Conservation (phyloP, 2,888 invertebrate species). For the Adela reaumurella region DNA sequence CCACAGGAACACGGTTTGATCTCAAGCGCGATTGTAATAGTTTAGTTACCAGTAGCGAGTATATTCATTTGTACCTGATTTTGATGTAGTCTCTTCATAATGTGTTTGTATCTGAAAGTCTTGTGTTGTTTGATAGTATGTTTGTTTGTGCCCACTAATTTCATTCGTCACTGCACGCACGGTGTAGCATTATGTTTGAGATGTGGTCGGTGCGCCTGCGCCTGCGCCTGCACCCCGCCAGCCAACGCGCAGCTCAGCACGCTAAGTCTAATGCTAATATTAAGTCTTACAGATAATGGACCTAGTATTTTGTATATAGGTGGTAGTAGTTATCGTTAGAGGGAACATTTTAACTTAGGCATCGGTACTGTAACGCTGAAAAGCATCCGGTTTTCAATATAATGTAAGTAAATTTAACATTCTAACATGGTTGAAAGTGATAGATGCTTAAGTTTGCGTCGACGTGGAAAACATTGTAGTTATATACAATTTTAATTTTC, state of each 20-base stretch:
- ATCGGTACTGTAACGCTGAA: slow-evolving; percentile 17
- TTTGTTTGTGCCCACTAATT: slow-evolving; percentile 29
- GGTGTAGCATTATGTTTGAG: no score
- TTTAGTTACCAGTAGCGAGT: slow-evolving; percentile 19
- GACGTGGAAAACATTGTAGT: slow-evolving; percentile 27
- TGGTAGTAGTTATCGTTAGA: background rate
- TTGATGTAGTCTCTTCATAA: slow-evolving; percentile 24
- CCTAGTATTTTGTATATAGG: slow-evolving; percentile 13
- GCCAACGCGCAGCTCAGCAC: no score
- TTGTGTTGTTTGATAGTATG: slow-evolving; percentile 39
- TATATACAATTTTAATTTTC: slow-evolving; percentile 53
- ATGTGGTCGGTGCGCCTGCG: no score
- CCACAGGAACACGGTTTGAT: background rate
- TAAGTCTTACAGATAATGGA: background rate
- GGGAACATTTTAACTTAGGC: slow-evolving; percentile 19
- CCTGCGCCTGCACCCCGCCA: no score
- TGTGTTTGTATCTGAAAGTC: slow-evolving; percentile 23
- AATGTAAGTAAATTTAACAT: slow-evolving; percentile 48
- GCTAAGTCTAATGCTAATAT: no score
- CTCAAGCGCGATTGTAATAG: background rate
- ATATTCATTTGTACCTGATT: slow-evolving; percentile 55
- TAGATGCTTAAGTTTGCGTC: background rate
- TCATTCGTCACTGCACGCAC: no score
- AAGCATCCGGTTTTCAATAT: slow-evolving; percentile 12
- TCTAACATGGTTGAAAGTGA: slow-evolving; percentile 17